phyloP scores from a whole-genome alignment of 2,797 vertebrate genomes.

The Lophius americanus region DNA sequence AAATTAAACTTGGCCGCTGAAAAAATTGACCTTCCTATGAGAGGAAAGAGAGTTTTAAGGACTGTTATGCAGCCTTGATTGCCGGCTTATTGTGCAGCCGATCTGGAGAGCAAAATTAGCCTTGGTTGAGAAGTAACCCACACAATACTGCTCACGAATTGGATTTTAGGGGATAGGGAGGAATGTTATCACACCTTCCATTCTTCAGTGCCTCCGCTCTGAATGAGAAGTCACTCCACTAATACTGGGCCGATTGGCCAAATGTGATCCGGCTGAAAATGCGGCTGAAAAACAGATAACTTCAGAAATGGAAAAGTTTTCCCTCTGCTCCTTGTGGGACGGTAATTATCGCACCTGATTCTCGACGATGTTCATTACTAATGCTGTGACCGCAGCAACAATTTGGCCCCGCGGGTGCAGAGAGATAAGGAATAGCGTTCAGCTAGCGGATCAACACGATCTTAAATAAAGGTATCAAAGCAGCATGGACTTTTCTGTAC shows the following conservation, averaged over 20 bases:
- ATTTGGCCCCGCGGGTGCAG: constrained; percentile 17
- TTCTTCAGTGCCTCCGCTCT: constrained; percentile 4
- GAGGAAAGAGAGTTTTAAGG: constrained; percentile 33
- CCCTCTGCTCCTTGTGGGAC: neutral
- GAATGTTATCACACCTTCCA: constrained; percentile 6
- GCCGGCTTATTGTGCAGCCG: constrained; percentile 21
- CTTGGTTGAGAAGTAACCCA: constrained; percentile 14
- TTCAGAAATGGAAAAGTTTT: constrained; percentile 49
- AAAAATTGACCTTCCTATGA: constrained; percentile 17
- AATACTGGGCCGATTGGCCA: constrained; percentile 40
- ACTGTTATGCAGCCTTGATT: neutral
- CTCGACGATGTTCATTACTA: constrained; percentile 32
- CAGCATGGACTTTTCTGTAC: no score
- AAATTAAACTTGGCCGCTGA: constrained; percentile 33
- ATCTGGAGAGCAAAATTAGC: constrained; percentile 14
- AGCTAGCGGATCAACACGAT: constrained; percentile 38
- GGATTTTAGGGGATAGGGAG: constrained; percentile 12
- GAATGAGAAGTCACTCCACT: constrained; percentile 30
- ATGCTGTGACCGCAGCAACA: constrained; percentile 27
- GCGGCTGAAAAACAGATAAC: constrained; percentile 34
- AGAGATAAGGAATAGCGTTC: constrained; percentile 23
- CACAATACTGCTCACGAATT: constrained; percentile 16
- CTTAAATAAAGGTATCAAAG: constrained; percentile 31
- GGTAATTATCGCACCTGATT: constrained; percentile 62
- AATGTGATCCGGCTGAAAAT: constrained; percentile 47